Evolutionary conservation across 2,797 vertebrate species (phyloP).

Genomic region (Chelon auratus): DNA sequence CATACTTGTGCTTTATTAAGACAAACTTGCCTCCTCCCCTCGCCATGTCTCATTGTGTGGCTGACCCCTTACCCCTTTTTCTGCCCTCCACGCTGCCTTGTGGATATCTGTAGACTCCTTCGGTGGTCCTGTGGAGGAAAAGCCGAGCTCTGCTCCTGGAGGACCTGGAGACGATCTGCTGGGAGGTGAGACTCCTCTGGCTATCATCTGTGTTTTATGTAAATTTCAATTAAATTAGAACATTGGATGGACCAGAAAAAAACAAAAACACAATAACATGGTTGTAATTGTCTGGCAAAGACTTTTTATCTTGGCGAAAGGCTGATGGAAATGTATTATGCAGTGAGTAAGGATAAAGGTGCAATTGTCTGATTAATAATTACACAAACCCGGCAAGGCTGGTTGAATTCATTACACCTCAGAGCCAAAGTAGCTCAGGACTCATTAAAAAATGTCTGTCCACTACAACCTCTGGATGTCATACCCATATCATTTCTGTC

Average conservation of each 20-base stretch:
- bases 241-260: neutral
- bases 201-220: neutral
- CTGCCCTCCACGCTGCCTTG: constrained; percentile 80
- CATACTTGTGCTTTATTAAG: neutral
- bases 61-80: constrained; percentile 77
- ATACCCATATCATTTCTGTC: constrained; percentile 8
- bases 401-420: constrained; percentile 12
- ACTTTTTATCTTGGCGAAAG: constrained; percentile 13
- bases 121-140: constrained; percentile 86
- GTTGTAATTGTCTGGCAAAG: constrained; percentile 7
- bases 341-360: constrained; percentile 28
- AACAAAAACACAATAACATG: neutral
- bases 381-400: constrained; percentile 40
- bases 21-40: constrained; percentile 26
- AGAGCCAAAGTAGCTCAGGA: constrained; percentile 27
- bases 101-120: constrained; percentile 91
- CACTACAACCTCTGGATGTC: neutral
- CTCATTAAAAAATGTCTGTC: constrained; percentile 28
- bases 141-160: constrained; percentile 85
- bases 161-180: constrained; percentile 92
- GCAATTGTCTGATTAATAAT: constrained; percentile 43
- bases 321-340: constrained; percentile 29
- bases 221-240: constrained; percentile 1
- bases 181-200: constrained; percentile 85
- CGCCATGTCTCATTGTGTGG: constrained; percentile 58